Evolutionary conservation across 2,113 vertebrate genomes (phyloP).

Genomic region (Bubo bubo): DNA sequence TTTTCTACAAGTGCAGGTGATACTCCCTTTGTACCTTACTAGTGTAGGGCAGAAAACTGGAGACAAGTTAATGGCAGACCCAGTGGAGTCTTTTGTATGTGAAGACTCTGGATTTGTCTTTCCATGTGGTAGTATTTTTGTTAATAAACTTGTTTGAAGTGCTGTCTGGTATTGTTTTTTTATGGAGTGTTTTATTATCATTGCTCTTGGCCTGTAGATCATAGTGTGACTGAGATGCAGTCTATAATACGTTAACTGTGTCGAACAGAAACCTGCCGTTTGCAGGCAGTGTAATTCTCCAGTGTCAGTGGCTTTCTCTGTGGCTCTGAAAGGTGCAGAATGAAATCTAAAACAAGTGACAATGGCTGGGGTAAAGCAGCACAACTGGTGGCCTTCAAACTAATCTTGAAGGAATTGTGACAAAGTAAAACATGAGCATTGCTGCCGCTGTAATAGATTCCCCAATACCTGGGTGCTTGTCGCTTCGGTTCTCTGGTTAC

Average conservation of each 20-base stretch:
- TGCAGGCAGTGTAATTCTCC: not conserved
- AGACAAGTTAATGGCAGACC: not conserved
- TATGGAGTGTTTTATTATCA: conserved; percentile 28
- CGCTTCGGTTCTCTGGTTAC: not conserved
- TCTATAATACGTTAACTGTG: fast-evolving
- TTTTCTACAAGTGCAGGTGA: not conserved
- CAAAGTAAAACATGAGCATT: not conserved
- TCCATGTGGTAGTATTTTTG: not conserved
- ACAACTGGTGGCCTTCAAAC: not conserved
- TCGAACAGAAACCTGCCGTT: not conserved
- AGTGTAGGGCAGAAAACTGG: not conserved
- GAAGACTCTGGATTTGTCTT: not conserved
- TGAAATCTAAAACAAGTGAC: not conserved
- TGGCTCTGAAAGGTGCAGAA: not conserved
- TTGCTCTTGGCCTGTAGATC: conserved; percentile 5
- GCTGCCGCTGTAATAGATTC: not conserved
- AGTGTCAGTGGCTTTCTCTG: not conserved
- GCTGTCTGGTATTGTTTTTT: conserved; percentile 9
- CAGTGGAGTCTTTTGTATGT: not conserved
- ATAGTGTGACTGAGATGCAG: not conserved
- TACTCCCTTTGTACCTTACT: not conserved
- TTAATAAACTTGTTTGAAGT: conserved; percentile 54
- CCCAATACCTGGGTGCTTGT: not conserved
- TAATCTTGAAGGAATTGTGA: not conserved
- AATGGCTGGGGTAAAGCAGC: not conserved